Evolutionary conservation across 35 echinoderm and acorn worm genomes (phyloP), one percentile per base, ranked within the genome.

Genomic region (Strongylocentrotus purpuratus): DNA sequence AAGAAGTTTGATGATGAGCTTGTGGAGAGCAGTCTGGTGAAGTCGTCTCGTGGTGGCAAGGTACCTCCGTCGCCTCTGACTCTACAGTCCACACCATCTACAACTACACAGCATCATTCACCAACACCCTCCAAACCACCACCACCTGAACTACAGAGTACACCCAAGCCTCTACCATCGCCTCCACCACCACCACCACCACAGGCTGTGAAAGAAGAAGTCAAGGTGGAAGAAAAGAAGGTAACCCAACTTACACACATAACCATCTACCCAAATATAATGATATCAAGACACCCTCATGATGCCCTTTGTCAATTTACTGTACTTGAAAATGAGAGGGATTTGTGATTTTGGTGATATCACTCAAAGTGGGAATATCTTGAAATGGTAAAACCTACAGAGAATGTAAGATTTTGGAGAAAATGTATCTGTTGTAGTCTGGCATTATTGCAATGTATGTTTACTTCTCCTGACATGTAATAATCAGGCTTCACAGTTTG

Each of bases 1-100:
- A 97, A 98, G 94, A 99, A 99, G 85, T 99, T 99, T 97, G 98
- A 99, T 86, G 98, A 99, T 95, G 98, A 99, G 93, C 65, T 99
- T 6, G 98, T 99, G 32, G 98, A 99, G 92, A 98, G 98, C 86
- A 99, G 98, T 92, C 94, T 99, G 6, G 65, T 99, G 7, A 99
- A 98, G 46, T 93, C 91, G 5, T 55, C 91, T 25, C 45, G 91
- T 47, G 87, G 65, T 78, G 87, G 91, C n/a, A 93, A 93, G 48
- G n/a, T 93, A 6, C 91, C 91, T 14, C 91, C 91, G 22, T 50
- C 91, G 5, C 31, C 46, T 14, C 3, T 58, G 91, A 47, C 91
- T 2, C 45, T 45, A 2, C 17, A 13, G 48, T 93, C 91, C 46
- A 58, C 31, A n/a, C 45, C 45, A 18, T 47, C 31, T 47, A 58